These are phyloP conservation scores for Oryzias melastigma DNA, from an alignment of 2,113 vertebrate genomes.

Conservation along the genomic window DNA sequence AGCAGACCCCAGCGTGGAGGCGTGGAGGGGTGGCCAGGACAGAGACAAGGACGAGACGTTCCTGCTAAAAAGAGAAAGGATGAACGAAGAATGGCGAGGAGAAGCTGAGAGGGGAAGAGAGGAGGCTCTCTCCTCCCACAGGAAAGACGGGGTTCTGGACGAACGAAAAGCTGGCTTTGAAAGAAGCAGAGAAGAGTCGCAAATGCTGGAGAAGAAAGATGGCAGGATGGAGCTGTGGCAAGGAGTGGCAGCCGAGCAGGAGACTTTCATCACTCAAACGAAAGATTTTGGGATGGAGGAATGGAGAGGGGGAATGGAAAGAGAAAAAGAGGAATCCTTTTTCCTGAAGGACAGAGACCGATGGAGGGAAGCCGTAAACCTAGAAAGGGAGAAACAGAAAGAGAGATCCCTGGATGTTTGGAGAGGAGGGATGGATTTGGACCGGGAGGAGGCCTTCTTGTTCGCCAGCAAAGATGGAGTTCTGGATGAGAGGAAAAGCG, in stretches of 20 bases:
- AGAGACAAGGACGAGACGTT: constrained; percentile 63
- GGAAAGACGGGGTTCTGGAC: constrained; percentile 53
- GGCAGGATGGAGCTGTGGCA: constrained; percentile 67
- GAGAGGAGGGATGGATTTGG: constrained; percentile 66
- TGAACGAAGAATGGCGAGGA: constrained; percentile 65
- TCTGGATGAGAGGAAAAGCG: constrained; percentile 54
- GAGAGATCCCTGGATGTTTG: constrained; percentile 68
- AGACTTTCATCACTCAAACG: constrained; percentile 72
- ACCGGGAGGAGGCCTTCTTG: constrained; percentile 64
- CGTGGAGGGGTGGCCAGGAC: constrained; percentile 56
- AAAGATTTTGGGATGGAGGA: constrained; percentile 65
- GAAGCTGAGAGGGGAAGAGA: constrained; percentile 50
- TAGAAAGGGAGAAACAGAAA: constrained; percentile 64
- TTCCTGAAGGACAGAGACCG: constrained; percentile 70
- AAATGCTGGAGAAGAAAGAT: constrained; percentile 81
- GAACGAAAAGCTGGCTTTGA: constrained; percentile 62
- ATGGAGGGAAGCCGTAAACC: constrained; percentile 62
- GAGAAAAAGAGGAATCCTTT: constrained; percentile 64
- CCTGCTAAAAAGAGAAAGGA: constrained; percentile 65
- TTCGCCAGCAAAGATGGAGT: constrained; percentile 64
- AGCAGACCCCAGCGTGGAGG: constrained; percentile 54
- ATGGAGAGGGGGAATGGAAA: constrained; percentile 61
- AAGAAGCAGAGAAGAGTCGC: constrained; percentile 74
- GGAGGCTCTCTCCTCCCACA: constrained; percentile 55
- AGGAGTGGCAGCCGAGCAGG: constrained; percentile 51